These are phyloP conservation scores for Temnothorax unifasciatus DNA, from an alignment of 2,888 invertebrate genomes.

Conservation along the genomic window DNA sequence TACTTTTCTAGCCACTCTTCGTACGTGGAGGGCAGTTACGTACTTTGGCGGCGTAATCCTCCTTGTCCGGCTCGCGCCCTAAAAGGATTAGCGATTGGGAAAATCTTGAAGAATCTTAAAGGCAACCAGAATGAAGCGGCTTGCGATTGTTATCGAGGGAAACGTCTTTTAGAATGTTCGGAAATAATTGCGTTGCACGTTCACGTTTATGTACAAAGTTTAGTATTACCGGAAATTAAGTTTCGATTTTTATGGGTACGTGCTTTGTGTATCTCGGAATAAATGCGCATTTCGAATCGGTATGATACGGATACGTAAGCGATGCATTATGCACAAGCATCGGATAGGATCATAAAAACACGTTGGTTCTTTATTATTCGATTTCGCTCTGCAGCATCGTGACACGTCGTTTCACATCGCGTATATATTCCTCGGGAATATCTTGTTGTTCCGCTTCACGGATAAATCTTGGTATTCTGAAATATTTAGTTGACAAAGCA, in stretches of 20 bases:
- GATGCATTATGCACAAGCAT: neutral
- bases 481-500: constrained; percentile 64
- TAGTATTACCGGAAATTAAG: constrained; percentile 13
- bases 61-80: constrained; percentile 51
- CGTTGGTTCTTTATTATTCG: constrained; percentile 23
- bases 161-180: neutral
- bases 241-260: constrained; percentile 4
- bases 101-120: constrained; percentile 19
- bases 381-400: neutral
- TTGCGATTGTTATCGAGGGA: constrained; percentile 17
- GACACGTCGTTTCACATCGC: constrained; percentile 5
- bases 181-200: neutral
- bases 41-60: constrained; percentile 46
- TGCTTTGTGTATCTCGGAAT: neutral
- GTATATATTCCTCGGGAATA: constrained; percentile 41
- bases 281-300: constrained; percentile 1
- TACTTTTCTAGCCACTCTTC: constrained; percentile 68
- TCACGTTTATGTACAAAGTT: neutral
- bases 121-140: neutral
- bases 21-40: constrained; percentile 45
- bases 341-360: neutral
- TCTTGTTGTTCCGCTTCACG: constrained; percentile 29
- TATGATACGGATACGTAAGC: neutral
- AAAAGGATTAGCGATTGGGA: constrained; percentile 52
- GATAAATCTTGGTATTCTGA: constrained; percentile 59